Evolutionary conservation across 1,140 invertebrate genomes (phyloP).

Genomic region (Melipona quadrifasciata): DNA sequence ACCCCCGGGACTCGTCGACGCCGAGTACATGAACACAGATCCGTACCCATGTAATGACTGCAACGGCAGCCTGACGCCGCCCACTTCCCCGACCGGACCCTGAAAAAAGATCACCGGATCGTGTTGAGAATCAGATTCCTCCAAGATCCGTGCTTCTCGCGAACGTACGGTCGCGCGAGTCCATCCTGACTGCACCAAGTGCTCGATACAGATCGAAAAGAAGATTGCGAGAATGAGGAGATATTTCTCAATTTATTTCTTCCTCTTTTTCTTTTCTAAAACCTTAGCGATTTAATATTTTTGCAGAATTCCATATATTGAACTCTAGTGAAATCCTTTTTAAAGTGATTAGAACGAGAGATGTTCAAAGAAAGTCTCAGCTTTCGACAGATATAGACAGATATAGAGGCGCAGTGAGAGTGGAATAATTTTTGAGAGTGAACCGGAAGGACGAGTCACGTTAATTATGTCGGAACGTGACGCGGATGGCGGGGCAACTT

Average conservation of each 20-base stretch:
- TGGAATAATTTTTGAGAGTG: background rate
- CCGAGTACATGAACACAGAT: slow-evolving; percentile 83
- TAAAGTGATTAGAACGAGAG: background rate
- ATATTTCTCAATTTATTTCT: too few relatives aligned
- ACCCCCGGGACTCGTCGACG: slow-evolving; percentile 80
- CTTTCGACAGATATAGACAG: background rate
- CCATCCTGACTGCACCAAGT: background rate
- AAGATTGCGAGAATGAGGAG: too few relatives aligned
- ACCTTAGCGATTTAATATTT: too few relatives aligned
- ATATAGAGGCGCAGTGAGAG: background rate
- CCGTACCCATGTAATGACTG: slow-evolving; percentile 82
- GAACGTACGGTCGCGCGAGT: background rate
- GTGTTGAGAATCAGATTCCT: slow-evolving; percentile 6
- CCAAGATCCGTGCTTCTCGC: fast-evolving
- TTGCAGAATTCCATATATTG: too few relatives aligned
- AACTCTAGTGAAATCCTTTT: too few relatives aligned
- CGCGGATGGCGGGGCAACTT: too few relatives aligned
- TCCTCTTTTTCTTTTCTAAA: too few relatives aligned
- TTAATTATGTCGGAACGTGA: background rate
- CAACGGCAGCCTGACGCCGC: slow-evolving; percentile 82
- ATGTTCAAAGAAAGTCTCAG: background rate
- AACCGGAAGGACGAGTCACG: background rate
- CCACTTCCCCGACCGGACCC: slow-evolving; percentile 82
- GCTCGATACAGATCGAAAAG: too few relatives aligned
- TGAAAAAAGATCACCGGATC: slow-evolving; percentile 63